These are phyloP conservation scores for Eulemur macaco DNA, from an alignment of 2,113 vertebrate genomes.

Conservation along the genomic window DNA sequence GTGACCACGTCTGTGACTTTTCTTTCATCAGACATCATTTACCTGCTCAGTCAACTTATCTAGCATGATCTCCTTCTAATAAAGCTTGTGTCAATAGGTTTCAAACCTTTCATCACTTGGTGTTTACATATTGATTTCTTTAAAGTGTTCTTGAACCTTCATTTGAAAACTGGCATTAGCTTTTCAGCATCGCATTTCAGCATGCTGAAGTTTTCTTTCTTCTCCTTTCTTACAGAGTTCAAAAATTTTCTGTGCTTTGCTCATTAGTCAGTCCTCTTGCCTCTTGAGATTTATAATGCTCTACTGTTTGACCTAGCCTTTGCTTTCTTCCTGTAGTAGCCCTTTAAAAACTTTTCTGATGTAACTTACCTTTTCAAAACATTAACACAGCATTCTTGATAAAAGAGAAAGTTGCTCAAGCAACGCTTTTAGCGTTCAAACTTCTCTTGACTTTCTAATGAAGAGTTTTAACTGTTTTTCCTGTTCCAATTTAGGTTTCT, in stretches of 20 bases:
- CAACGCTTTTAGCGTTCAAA: not conserved
- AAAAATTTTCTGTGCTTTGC: not conserved
- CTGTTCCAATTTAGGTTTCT: not conserved
- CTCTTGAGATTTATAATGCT: constrained; percentile 22
- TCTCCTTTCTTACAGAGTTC: not conserved
- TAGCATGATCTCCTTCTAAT: constrained; percentile 36
- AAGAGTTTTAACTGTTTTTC: not conserved
- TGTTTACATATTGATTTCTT: constrained; percentile 48
- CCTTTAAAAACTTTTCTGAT: not conserved
- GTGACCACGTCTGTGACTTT: not conserved
- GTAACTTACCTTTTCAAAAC: not conserved
- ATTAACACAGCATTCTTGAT: not conserved
- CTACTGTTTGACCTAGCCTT: not conserved
- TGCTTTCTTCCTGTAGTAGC: not conserved
- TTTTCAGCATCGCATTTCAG: not conserved
- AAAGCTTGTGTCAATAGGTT: constrained; percentile 27
- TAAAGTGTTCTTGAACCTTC: constrained; percentile 27
- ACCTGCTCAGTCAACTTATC: not conserved
- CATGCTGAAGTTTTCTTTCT: not conserved
- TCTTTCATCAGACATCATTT: constrained; percentile 25
- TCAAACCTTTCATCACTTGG: constrained; percentile 22
- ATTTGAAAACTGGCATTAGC: constrained; percentile 17
- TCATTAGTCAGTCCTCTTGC: not conserved
- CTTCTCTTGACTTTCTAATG: not conserved
- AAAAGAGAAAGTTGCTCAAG: not conserved